Evolutionary conservation across 2,888 invertebrate species (phyloP), one percentile per base, ranked within the genome.

Genomic region (Adelphocoris suturalis): DNA sequence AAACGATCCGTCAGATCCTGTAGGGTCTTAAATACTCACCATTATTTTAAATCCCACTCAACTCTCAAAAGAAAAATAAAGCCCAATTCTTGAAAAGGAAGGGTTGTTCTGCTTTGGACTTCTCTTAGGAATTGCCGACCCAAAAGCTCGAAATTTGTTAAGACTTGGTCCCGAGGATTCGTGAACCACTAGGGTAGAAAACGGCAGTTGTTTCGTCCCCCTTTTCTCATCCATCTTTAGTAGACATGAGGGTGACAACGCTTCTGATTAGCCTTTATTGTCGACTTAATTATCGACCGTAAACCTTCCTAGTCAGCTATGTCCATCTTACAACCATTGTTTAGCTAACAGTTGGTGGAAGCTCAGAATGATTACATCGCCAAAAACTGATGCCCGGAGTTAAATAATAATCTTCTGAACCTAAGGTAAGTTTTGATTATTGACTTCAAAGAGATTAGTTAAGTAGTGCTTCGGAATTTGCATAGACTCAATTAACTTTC

Each of bases 261-360:
- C 75, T 86, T 68, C 86, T 86, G 86, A 86, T 86, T 86, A 86
- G 68, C 27, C 48, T 86, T 68, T 28, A 86, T 86, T 86, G 75
- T 86, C 46, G 47, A 86, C 47, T 86, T 86, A 75, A 68, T 86
- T 47, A 75, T 47, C 75, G 86, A 75, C 27, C 52, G 82, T 52
- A 19, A 48, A 68, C 19, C 68, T 7, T 68, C 68, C 27, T 23
- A 46, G 48, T 82, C 82, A 82, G 82, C 82, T 82, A 46, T 46
- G 37, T 80, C 46, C 80, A 28, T 80, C 37, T 80, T 37, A 80
- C 46, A 37, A 9, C 46, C 68, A 68, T 23, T n/a, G 57, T 57
- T 57, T 57, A 2, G 57, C 16, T 0, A 27, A 23, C 23, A 19
- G 11, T 5, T 7, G 12, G 1, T 23, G 23, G 4, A 68, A 12